A percentile compares a stretch with the other conserved stretches of the same genome.
phyloP scores from a whole-genome alignment of 2,888 invertebrate genomes.

The Hirudinaria manillensis region DNA sequence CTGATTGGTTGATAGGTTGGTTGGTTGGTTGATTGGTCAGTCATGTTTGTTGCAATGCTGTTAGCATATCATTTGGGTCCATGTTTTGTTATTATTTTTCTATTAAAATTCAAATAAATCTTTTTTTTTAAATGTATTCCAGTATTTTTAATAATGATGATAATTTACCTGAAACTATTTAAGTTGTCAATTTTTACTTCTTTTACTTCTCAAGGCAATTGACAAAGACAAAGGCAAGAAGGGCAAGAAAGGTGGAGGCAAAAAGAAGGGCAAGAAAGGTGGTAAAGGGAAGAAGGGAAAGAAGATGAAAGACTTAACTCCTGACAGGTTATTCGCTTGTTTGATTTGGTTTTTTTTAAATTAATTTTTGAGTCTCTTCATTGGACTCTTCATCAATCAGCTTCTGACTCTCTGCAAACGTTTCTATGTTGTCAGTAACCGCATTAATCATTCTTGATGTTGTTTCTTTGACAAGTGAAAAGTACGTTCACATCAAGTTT shows the following conservation, averaged over 20 bases:
- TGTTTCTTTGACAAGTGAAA: too few species aligned
- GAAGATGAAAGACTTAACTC: constrained; percentile 86
- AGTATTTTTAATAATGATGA: neutral
- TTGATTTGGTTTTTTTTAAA: neutral
- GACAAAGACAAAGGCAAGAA: constrained; percentile 54
- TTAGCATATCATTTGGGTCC: neutral
- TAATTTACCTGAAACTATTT: too few species aligned
- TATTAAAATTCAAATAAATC: neutral
- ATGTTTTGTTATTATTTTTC: neutral
- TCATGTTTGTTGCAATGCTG: neutral
- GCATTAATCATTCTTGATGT: too few species aligned
- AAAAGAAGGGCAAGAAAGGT: constrained; percentile 69
- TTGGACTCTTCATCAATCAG: too few species aligned
- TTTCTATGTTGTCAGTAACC: too few species aligned
- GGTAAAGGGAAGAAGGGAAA: constrained; percentile 69
- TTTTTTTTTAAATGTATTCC: neutral
- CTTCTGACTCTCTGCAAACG: too few species aligned
- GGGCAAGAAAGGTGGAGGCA: constrained; percentile 52
- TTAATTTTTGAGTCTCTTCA: neutral
- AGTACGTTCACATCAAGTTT: too few species aligned
- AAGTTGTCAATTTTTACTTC: too few species aligned
- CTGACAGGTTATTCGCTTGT: constrained; percentile 61
- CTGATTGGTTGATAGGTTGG: too few species aligned
- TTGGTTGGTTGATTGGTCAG: too few species aligned
- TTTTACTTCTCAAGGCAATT: constrained; percentile 47